Evolutionary conservation across 2,797 vertebrate genomes (phyloP), one percentile per base, ranked within the genome.

Genomic region (Acanthopagrus latus): DNA sequence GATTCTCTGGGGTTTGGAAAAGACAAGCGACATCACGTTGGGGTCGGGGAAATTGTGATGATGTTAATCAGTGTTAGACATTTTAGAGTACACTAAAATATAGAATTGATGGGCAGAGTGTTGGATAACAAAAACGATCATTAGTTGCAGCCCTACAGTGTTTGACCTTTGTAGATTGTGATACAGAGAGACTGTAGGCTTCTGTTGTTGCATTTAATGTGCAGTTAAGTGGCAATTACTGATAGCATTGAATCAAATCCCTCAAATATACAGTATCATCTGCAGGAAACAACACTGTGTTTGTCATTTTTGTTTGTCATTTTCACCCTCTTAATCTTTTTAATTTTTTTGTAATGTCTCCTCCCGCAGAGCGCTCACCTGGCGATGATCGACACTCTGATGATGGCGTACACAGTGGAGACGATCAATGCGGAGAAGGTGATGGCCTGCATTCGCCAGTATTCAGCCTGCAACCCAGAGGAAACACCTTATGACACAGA

Each of bases 361-460:
- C 69, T 84, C 3, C 82, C 77, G 88, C 88, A 99, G 98, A 97
- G 96, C 16, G 96, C 98, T 67, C 98, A 99, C 90, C 82, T 99
- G 95, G 98, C 98, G 21, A 96, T 99, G 97, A 96, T 98, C 0
- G 98, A 99, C 90, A 95, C 97, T 0, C 92, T 99, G 57, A 99
- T 99, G 98, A 98, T 97, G 97, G 98, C 97, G 0, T 97, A 98
- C 71, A 97, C 97, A 0, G 96, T 97, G 77, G 98, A 99, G 93
- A 97, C 96, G 83, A 91, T 99, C 94, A 99, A 95, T 16, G 90
- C 94, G 44, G 97, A 98, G 87, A 99, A 98, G 76, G 97, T 99
- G 80, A 95, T 96, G 64, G 86, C 94, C 0, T 98, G 97, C 71
- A 90, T 97, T 43, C 94, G 93, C 76, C 96, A 96, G 90, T 98